Conservation (phyloP, 1,140 invertebrate species). For the Drosophila pachea region DNA sequence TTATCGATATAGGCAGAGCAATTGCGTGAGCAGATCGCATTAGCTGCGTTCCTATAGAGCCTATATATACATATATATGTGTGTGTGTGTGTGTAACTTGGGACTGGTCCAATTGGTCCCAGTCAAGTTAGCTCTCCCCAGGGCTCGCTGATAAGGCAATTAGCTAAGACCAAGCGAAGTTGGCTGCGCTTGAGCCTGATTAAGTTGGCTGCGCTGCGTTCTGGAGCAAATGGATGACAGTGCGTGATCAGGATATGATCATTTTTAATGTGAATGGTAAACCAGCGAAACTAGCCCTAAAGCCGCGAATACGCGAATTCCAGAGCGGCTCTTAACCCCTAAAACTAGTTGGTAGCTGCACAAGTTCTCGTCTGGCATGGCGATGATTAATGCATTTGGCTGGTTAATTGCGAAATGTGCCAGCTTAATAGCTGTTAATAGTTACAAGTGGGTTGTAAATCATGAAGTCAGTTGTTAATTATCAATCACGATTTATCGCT, state of each 20-base stretch:
- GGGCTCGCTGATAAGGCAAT: background rate
- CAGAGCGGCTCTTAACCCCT: constrained; percentile 35
- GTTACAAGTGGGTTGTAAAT: background rate
- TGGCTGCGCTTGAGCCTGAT: background rate
- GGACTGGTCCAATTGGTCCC: too few relatives aligned
- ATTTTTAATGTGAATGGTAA: too few relatives aligned
- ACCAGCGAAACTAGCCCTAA: constrained; percentile 15
- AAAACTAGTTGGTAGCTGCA: background rate
- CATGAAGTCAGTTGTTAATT: background rate
- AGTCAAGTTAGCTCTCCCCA: background rate
- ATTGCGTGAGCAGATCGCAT: background rate
- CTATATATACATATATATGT: too few relatives aligned
- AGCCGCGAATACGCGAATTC: constrained; percentile 28
- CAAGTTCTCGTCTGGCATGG: constrained; percentile 4
- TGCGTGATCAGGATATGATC: background rate
- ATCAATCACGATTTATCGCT: background rate
- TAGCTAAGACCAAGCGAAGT: background rate
- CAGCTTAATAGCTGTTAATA: constrained; percentile 8
- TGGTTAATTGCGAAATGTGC: constrained; percentile 35
- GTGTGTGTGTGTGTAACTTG: too few relatives aligned
- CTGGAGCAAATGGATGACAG: constrained; percentile 8
- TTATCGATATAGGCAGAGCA: background rate
- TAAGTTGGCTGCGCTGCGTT: constrained; percentile 5
- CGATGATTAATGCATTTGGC: constrained; percentile 28
- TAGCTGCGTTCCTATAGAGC: background rate